Evolutionary conservation across 2,888 invertebrate genomes (phyloP).

Genomic region (Lamellibrachia columna): DNA sequence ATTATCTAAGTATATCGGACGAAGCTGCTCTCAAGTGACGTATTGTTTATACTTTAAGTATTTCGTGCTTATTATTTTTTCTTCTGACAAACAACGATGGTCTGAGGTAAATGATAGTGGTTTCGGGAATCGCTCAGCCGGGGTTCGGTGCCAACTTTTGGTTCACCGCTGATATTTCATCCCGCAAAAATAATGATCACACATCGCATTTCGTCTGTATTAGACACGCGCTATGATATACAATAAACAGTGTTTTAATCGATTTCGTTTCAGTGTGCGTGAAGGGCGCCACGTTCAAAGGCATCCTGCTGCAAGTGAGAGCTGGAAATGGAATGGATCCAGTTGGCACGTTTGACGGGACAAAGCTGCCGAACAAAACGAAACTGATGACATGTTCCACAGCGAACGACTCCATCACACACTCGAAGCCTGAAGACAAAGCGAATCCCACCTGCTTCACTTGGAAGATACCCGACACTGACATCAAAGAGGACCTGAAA

Average conservation of each 20-base stretch:
- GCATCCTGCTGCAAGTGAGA: neutral
- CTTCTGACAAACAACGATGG: no score
- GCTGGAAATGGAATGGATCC: neutral
- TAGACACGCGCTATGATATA: no score
- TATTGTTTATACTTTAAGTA: no score
- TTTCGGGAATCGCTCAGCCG: no score
- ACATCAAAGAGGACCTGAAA: neutral
- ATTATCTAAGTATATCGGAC: no score
- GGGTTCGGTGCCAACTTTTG: no score
- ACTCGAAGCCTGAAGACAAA: neutral
- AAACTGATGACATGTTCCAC: neutral
- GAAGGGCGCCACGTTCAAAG: neutral
- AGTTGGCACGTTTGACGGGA: neutral
- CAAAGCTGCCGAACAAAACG: neutral
- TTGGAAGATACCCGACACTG: neutral
- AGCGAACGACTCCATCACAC: neutral
- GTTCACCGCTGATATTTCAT: no score
- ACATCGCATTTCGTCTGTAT: no score
- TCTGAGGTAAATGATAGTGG: no score
- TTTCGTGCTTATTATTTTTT: no score
- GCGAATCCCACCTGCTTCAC: neutral
- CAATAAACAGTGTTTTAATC: neutral
- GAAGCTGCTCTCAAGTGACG: no score
- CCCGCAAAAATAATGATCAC: no score
- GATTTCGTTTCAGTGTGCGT: neutral